Conservation (phyloP, 2,797 vertebrate genomes). For the Sus cebifrons region DNA sequence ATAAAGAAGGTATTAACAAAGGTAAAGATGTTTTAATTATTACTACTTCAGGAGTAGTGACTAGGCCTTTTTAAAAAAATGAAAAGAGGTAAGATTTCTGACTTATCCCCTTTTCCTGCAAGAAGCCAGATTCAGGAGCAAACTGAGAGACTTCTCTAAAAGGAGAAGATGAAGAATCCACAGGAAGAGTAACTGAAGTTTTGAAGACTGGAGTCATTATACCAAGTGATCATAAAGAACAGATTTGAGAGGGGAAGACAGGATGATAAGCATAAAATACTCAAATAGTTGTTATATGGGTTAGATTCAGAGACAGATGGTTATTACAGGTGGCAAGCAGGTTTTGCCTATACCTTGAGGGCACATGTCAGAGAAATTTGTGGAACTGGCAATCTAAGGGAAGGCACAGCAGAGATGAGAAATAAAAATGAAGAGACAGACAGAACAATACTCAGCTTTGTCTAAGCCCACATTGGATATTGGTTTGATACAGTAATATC, state of each 20-base stretch:
- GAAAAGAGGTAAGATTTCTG: neutral
- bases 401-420: neutral
- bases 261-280: neutral
- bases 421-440: neutral
- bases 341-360: slow-evolving; percentile 12
- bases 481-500: slow-evolving; percentile 9
- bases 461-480: neutral
- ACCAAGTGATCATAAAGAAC: neutral
- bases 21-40: slow-evolving; percentile 6
- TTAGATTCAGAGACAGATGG: neutral
- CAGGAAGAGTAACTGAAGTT: neutral
- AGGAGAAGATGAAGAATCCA: neutral
- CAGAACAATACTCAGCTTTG: neutral
- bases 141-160: neutral
- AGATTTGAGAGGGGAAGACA: neutral
- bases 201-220: neutral
- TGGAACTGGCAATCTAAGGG: slow-evolving; percentile 11
- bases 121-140: neutral
- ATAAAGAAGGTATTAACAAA: neutral
- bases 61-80: neutral
- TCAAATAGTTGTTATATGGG: neutral
- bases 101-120: neutral
- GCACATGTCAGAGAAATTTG: neutral
- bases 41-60: neutral
- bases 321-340: neutral